Conservation (phyloP, 1,140 invertebrate species). For the Trichoplusia ni region DNA sequence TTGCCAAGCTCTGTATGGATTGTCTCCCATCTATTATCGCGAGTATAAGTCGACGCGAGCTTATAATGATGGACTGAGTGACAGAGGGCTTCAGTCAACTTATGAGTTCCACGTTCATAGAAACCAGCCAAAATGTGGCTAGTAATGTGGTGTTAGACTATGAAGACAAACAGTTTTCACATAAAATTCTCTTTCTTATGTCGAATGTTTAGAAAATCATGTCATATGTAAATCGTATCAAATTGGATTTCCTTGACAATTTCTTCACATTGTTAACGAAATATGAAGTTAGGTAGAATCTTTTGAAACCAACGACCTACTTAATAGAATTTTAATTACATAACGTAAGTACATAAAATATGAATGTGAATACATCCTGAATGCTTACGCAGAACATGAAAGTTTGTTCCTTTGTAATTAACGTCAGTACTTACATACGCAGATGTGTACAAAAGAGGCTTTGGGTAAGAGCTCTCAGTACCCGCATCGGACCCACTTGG, state of each 20-base stretch:
- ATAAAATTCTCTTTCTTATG: constrained; percentile 11
- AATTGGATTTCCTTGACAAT: neutral
- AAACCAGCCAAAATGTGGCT: too few species aligned
- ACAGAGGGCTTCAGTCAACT: neutral
- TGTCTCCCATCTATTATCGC: neutral
- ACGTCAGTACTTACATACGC: constrained; percentile 1
- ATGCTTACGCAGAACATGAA: constrained; percentile 6
- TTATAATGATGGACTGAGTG: constrained; percentile 9
- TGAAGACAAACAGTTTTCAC: constrained; percentile 11
- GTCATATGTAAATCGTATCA: too few species aligned
- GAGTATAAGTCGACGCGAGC: neutral
- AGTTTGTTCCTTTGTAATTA: constrained; percentile 18
- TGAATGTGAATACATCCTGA: neutral
- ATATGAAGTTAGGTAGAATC: too few species aligned
- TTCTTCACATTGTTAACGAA: neutral
- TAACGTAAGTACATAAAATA: neutral
- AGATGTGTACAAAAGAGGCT: constrained; percentile 9
- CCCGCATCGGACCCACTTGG: constrained; percentile 20
- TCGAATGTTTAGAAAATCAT: too few species aligned
- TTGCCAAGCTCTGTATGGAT: neutral
- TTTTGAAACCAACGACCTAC: neutral
- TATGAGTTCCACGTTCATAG: neutral
- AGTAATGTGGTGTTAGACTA: neutral
- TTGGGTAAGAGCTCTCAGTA: neutral
- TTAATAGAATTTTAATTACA: neutral